These are phyloP conservation scores for Cyprinodon tularosa DNA, from an alignment of 2,113 vertebrate species.

Conservation along the genomic window DNA sequence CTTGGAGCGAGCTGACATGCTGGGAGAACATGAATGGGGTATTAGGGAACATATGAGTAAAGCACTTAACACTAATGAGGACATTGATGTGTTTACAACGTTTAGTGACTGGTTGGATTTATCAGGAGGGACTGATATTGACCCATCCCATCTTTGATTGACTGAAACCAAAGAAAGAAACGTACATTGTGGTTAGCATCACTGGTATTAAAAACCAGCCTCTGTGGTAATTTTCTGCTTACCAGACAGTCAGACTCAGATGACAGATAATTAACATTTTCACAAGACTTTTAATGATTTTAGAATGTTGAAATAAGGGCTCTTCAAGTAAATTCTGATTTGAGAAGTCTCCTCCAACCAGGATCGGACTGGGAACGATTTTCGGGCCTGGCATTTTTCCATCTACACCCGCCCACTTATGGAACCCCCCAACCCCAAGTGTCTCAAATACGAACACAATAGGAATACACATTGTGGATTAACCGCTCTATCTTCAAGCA, in stretches of 20 bases:
- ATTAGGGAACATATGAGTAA: conserved; percentile 55
- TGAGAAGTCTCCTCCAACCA: too few species aligned
- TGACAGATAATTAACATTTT: neutral
- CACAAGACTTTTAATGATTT: neutral
- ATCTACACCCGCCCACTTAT: too few species aligned
- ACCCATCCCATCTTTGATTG: neutral
- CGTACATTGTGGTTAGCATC: neutral
- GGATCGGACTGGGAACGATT: too few species aligned
- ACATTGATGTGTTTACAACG: conserved; percentile 30
- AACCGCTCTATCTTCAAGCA: too few species aligned
- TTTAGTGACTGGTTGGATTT: neutral
- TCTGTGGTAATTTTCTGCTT: neutral
- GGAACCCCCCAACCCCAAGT: too few species aligned
- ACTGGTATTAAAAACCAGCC: neutral
- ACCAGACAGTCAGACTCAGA: neutral
- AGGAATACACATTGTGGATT: too few species aligned
- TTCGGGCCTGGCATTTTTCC: too few species aligned
- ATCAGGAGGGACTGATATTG: neutral
- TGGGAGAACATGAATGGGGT: conserved; percentile 61
- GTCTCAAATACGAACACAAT: too few species aligned
- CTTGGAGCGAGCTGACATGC: conserved; percentile 59
- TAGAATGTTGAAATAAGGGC: neutral
- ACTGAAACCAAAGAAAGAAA: neutral
- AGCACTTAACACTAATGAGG: conserved; percentile 60
- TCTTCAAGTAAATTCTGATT: neutral